Evolutionary conservation across 2,888 invertebrate species (phyloP), one percentile per base, ranked within the genome.

Genomic region (Machimus rusticus): DNA sequence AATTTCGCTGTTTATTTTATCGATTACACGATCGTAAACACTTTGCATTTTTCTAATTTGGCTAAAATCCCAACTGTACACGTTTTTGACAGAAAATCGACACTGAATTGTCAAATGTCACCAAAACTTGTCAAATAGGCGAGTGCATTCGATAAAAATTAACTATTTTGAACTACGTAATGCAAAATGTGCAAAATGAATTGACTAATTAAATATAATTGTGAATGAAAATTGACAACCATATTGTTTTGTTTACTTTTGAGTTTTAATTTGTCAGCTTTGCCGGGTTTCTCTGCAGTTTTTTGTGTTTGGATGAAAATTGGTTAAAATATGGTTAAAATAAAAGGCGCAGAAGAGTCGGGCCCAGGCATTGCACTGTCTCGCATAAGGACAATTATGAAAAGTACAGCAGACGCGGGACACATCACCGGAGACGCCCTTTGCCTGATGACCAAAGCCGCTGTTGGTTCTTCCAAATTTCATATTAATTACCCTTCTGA

Each of bases 1-100:
- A 77, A 95, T 93, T 90, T 94, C 93, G 43, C 92, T 91, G 89
- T 95, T 94, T 31, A 95, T 92, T 89, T 93, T 93, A 74, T 93
- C 90, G 74, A 94, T 92, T 28, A 95, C 92, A 89, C 92, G 90
- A 76, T 90, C 89, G 87, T 93, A 91, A 87, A 91, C 89, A 86
- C 89, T 90, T 23, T 90, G 89, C 89, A 91, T 90, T 74, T 88
- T 86, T 28, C 19, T 23, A 74, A 74, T n/a, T 74, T 74, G 23
- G 34, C 34, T 31, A 6, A 34, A 76, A 0, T n/a, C 6, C 76
- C 76, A 76, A 31, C n/a, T 66, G 66, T 66, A 66, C 66, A 66
- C 66, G 66, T 23, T 9, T 28, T 66, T 66, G 66, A 66, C 66
- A 66, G 66, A 66, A 66, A 19, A 23, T 28, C 28, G 28, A 66